Percentiles rank a stretch among this genome's conserved stretches.
Evolutionary conservation across 2,113 vertebrate species (phyloP).

Genomic region (Mesitornis unicolor): DNA sequence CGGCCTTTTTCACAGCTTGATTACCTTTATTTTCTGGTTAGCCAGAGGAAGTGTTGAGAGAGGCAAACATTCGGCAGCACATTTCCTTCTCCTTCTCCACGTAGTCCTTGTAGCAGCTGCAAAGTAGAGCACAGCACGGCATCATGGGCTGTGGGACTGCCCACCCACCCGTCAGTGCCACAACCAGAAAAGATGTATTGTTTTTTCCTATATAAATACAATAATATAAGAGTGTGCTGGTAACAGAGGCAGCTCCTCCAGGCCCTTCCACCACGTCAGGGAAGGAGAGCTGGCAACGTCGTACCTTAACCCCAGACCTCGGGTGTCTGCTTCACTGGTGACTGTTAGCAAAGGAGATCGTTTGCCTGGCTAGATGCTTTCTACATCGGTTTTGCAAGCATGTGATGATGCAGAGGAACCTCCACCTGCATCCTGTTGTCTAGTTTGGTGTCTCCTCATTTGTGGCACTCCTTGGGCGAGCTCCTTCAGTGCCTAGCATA

Average conservation of each 20-base stretch:
- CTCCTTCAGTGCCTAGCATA: background rate
- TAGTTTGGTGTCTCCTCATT: background rate
- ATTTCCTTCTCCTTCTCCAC: conserved; percentile 65
- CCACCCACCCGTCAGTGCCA: background rate
- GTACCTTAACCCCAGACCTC: background rate
- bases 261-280: background rate
- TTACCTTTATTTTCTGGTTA: conserved; percentile 64
- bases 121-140: background rate
- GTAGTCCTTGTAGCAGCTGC: conserved; percentile 68
- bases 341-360: background rate
- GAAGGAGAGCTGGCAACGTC: background rate
- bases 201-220: background rate
- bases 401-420: background rate
- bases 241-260: background rate
- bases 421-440: background rate
- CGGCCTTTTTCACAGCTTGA: background rate
- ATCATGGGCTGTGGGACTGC: background rate
- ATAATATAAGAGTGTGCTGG: background rate
- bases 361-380: background rate
- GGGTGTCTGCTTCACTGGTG: background rate
- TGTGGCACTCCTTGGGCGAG: background rate
- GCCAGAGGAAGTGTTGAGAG: background rate
- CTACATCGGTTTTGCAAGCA: background rate
- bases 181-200: fast-evolving
- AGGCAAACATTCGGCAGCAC: conserved; percentile 73